These are phyloP conservation scores for Urocyon cinereoargenteus DNA, from an alignment of 2,797 vertebrate genomes.

Conservation along the genomic window DNA sequence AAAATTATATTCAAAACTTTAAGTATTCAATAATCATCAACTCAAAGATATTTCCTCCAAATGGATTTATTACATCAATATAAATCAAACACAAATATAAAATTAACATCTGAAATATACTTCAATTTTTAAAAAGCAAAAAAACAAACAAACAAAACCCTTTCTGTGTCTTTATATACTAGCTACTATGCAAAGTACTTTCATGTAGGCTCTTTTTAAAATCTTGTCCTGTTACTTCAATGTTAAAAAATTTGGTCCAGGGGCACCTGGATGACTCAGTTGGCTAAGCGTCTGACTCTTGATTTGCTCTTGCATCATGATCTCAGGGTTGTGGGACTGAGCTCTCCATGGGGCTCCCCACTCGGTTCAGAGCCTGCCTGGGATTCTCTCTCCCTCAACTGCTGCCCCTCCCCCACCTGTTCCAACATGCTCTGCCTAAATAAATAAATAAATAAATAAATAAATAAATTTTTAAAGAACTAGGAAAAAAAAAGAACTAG, in stretches of 20 bases:
- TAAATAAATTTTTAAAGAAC: neutral
- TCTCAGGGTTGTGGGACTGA: neutral
- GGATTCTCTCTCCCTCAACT: neutral
- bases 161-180: neutral
- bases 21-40: neutral
- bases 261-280: neutral
- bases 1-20: slow-evolving; percentile 49
- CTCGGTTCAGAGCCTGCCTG: neutral
- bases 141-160: neutral
- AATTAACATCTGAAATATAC: neutral
- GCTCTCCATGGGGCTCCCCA: neutral
- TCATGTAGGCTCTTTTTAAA: neutral
- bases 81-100: slow-evolving; percentile 28
- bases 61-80: neutral
- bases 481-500: neutral
- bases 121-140: neutral
- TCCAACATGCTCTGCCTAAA: neutral
- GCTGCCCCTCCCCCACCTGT: neutral
- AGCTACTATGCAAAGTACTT: neutral
- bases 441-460: neutral
- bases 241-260: neutral
- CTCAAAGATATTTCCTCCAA: neutral
- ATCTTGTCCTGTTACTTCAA: neutral
- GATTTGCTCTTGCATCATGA: neutral
- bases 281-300: neutral